Conservation (phyloP, 2,113 vertebrate genomes). For the Bos taurus region DNA sequence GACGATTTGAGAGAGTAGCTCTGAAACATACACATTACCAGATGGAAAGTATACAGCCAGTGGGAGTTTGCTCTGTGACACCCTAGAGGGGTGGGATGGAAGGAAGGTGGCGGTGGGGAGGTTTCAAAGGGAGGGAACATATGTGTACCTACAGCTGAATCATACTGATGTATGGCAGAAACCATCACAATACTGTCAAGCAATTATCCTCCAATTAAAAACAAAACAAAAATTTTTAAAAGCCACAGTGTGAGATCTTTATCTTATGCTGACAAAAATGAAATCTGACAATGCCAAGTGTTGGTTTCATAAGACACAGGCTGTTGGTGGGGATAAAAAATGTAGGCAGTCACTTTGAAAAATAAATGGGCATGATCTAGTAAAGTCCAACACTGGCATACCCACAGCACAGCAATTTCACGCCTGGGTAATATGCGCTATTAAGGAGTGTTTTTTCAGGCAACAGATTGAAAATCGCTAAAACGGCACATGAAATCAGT, state of each 20-base stretch:
- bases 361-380: background rate
- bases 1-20: background rate
- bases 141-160: background rate
- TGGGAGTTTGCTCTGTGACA: background rate
- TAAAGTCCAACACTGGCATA: background rate
- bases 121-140: background rate
- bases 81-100: background rate
- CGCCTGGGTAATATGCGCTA: rapidly evolving
- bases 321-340: background rate
- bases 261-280: background rate
- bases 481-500: background rate
- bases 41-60: background rate
- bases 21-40: background rate
- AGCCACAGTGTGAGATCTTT: background rate
- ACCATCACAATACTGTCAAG: background rate
- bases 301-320: background rate
- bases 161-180: background rate
- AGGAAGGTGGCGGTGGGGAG: rapidly evolving
- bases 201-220: background rate
- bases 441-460: background rate
- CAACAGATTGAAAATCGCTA: background rate
- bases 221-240: background rate
- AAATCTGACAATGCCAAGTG: background rate
- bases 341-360: background rate
- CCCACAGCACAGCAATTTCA: background rate